Evolutionary conservation across 1,140 invertebrate genomes (phyloP).

Genomic region (Pteromalus puparum): DNA sequence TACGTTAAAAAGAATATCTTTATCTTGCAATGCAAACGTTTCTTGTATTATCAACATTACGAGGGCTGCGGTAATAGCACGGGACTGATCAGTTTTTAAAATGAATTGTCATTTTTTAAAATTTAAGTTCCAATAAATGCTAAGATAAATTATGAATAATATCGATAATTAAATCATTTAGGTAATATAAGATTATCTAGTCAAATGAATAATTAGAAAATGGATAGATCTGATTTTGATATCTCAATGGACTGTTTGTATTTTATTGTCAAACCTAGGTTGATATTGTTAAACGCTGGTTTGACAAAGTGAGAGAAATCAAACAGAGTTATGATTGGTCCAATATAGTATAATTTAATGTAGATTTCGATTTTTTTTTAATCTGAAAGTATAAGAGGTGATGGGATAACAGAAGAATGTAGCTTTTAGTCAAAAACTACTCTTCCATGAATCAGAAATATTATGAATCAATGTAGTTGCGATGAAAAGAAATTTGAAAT

Average conservation of each 20-base stretch:
- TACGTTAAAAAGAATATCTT: conserved; percentile 31
- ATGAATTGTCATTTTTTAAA: conserved; percentile 12
- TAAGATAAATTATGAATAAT: conserved; percentile 27
- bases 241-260: conserved; percentile 61
- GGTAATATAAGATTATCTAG: conserved; percentile 67
- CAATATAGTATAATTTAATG: conserved; percentile 44
- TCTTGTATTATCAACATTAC: conserved; percentile 34
- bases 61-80: not conserved
- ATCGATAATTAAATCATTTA: conserved; percentile 32
- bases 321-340: conserved; percentile 48
- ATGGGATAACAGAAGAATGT: conserved; percentile 5
- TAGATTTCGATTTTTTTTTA: conserved; percentile 45
- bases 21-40: conserved; percentile 36
- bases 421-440: conserved; percentile 38
- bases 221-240: conserved; percentile 63
- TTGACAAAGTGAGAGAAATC: conserved; percentile 22
- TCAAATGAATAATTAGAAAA: conserved; percentile 60
- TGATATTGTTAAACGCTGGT: conserved; percentile 19
- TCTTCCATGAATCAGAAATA: conserved; percentile 38
- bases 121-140: conserved; percentile 7
- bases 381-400: conserved; percentile 39
- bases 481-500: conserved; percentile 57
- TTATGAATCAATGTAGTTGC: conserved; percentile 41
- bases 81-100: conserved; percentile 25
- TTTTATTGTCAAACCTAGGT: conserved; percentile 26